phyloP scores from a whole-genome alignment of 1,140 invertebrate genomes.

The Cryptotermes secundus region DNA sequence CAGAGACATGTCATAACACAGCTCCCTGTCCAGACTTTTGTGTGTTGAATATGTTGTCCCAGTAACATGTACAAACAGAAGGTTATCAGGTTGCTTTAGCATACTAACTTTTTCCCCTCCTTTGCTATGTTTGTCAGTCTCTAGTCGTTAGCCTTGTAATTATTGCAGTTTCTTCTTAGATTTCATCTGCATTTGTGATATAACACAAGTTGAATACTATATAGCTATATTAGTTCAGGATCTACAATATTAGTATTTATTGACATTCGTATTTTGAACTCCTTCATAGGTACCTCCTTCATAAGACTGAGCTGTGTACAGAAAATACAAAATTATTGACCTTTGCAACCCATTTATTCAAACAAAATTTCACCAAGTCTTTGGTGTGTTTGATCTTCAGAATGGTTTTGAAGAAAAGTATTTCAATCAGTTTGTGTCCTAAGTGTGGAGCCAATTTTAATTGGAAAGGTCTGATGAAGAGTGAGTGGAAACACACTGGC shows the following conservation, averaged over 20 bases:
- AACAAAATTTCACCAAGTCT: conserved; percentile 1
- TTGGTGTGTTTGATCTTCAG: background rate
- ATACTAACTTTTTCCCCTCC: background rate
- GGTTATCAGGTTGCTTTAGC: background rate
- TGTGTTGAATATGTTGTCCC: background rate
- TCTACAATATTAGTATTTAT: background rate
- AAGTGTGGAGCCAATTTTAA: background rate
- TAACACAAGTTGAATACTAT: background rate
- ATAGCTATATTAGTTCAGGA: background rate
- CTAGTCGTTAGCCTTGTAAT: conserved; percentile 7
- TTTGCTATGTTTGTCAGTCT: background rate
- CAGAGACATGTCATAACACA: background rate
- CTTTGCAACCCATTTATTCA: background rate
- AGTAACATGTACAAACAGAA: background rate
- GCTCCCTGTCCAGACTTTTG: background rate
- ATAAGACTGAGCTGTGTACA: background rate
- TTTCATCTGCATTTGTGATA: background rate
- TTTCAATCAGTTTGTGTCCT: background rate
- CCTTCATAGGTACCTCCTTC: background rate
- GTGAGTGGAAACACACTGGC: background rate
- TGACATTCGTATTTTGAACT: background rate
- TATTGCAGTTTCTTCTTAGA: conserved; percentile 4
- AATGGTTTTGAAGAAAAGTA: background rate
- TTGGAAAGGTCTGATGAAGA: background rate
- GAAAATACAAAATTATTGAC: background rate